phyloP scores from a whole-genome alignment of 2,797 vertebrate species.

The Megaceryle alcyon region DNA sequence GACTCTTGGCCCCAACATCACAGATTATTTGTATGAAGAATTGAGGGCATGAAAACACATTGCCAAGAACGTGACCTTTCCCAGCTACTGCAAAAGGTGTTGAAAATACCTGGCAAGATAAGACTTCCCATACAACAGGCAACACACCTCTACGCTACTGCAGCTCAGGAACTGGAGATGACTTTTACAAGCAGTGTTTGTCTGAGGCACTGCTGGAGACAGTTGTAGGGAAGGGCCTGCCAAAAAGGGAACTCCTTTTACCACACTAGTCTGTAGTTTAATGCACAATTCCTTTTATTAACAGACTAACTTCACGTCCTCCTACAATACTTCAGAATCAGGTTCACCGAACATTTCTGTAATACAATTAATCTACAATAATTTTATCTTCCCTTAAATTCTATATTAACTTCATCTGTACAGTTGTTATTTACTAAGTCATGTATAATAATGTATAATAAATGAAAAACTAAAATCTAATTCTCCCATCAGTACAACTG shows the following conservation, averaged over 20 bases:
- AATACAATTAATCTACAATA: not conserved
- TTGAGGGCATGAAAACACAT: not conserved
- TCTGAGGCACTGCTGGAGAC: not conserved
- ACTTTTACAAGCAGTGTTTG: not conserved
- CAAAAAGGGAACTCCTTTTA: not conserved
- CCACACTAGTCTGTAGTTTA: not conserved
- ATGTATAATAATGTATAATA: not conserved
- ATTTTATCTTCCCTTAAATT: not conserved
- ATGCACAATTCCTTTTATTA: not conserved
- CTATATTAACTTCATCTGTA: not conserved
- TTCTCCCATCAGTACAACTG: not conserved
- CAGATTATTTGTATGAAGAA: not conserved
- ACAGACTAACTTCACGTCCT: not conserved
- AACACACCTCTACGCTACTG: not conserved
- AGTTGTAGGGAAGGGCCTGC: not conserved
- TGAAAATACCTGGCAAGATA: not conserved
- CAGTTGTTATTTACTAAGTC: not conserved
- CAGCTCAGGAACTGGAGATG: not conserved
- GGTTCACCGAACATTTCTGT: not conserved
- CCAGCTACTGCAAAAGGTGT: not conserved
- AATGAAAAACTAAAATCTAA: not conserved
- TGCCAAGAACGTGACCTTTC: not conserved
- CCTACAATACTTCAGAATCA: not conserved
- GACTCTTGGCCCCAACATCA: not conserved
- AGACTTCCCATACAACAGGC: not conserved